Percentiles rank a stretch among this genome's conserved stretches.
Conservation (phyloP, 2,113 vertebrate genomes). For the Noctilio leporinus region DNA sequence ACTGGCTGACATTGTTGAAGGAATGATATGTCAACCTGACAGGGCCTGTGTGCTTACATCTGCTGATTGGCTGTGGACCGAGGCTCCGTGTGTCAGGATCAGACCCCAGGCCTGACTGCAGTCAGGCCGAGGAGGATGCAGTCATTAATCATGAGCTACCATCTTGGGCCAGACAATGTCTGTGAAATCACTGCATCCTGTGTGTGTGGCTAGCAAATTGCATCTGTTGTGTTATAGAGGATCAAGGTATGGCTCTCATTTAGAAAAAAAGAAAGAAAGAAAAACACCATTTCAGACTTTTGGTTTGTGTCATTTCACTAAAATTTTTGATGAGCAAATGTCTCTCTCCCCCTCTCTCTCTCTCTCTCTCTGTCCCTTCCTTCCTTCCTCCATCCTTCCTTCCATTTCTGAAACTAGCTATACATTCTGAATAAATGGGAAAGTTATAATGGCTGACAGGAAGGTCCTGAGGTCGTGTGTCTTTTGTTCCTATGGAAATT, state of each 20-base stretch:
- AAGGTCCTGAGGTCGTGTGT: neutral
- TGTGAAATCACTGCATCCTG: constrained; percentile 15
- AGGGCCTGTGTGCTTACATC: constrained; percentile 81
- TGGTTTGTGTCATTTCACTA: neutral
- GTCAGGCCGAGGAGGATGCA: constrained; percentile 64
- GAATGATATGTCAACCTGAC: constrained; percentile 88
- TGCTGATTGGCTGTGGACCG: constrained; percentile 79
- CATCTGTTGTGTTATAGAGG: constrained; percentile 25
- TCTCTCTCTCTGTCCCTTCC: fast-evolving
- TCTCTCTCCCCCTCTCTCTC: neutral
- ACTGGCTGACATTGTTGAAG: constrained; percentile 83
- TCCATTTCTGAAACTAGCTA: neutral
- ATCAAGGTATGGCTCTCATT: neutral
- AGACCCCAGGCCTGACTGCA: constrained; percentile 76
- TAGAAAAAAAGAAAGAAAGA: neutral
- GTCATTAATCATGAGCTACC: constrained; percentile 77
- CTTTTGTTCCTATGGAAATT: constrained; percentile 37
- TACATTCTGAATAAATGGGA: neutral
- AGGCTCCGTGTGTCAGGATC: constrained; percentile 78
- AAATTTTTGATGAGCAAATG: neutral
- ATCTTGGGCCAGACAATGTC: constrained; percentile 71
- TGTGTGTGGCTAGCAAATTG: neutral
- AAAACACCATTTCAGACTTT: neutral
- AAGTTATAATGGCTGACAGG: neutral
- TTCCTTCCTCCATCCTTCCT: fast-evolving